Conservation (phyloP, 2,797 vertebrate genomes). For the Mormyrops boulengeri region DNA sequence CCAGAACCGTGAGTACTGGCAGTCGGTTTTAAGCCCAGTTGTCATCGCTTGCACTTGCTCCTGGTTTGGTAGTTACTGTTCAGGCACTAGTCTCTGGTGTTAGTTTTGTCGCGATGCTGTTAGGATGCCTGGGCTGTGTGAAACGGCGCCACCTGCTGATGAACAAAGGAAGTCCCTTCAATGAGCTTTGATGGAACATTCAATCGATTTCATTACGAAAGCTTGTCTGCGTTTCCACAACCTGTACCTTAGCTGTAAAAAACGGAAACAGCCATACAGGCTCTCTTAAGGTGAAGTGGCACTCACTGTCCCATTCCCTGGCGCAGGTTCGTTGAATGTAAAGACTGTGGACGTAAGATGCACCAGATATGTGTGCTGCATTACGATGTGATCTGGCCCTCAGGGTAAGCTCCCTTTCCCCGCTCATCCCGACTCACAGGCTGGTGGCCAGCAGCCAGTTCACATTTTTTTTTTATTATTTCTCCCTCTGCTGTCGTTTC, state of each 20-base stretch:
- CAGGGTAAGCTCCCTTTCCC: constrained; percentile 70
- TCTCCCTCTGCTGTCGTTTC: constrained; percentile 6
- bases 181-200: neutral
- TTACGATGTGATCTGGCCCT: constrained; percentile 95
- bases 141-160: constrained; percentile 17
- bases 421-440: neutral
- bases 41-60: neutral
- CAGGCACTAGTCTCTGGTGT: neutral
- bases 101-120: neutral
- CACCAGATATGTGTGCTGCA: constrained; percentile 98
- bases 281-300: neutral
- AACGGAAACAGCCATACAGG: neutral
- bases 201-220: neutral
- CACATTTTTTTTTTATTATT: neutral
- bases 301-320: neutral
- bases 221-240: neutral
- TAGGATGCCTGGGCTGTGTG: neutral
- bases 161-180: neutral
- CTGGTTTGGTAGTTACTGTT: neutral
- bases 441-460: neutral
- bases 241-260: neutral
- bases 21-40: neutral
- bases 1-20: constrained; percentile 86
- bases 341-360: constrained; percentile 98
- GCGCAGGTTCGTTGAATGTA: constrained; percentile 95